A percentile compares a stretch with the other conserved stretches of the same genome.
phyloP scores from a whole-genome alignment of 1,140 invertebrate species.

The Drosophila santomea region DNA sequence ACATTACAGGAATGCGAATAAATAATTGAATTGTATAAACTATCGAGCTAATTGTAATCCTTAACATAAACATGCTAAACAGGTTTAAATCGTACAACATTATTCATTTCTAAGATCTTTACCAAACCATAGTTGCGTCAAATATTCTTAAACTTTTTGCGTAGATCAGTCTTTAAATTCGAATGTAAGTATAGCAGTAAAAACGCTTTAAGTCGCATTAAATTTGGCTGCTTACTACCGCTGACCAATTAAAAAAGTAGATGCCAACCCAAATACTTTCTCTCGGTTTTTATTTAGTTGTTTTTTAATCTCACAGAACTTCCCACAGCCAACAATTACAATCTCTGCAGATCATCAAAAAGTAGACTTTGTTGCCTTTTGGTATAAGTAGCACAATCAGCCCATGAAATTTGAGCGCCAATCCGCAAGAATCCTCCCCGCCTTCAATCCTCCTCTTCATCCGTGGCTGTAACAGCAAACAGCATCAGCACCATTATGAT shows the following conservation, averaged over 20 bases:
- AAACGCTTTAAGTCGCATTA: neutral
- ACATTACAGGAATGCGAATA: no score
- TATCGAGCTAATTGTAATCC: no score
- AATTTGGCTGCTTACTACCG: neutral
- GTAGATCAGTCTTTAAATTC: neutral
- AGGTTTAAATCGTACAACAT: no score
- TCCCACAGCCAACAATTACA: conserved; percentile 42
- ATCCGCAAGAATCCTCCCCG: conserved; percentile 61
- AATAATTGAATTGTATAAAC: no score
- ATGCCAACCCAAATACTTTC: conserved; percentile 24
- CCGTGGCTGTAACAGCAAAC: conserved; percentile 18
- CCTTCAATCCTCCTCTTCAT: conserved; percentile 31
- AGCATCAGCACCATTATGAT: conserved; percentile 35
- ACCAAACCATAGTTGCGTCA: no score
- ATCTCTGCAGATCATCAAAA: conserved; percentile 51
- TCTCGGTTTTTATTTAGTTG: conserved; percentile 20
- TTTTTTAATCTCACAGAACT: conserved; percentile 9
- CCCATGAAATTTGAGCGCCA: conserved; percentile 76
- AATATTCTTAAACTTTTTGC: no score
- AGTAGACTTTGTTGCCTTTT: conserved; percentile 47
- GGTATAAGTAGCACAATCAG: conserved; percentile 65
- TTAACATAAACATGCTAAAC: no score
- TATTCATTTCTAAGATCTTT: no score
- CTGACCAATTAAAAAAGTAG: conserved; percentile 1
- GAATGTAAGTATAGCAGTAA: neutral